These are phyloP conservation scores for Apamea crenata DNA, from an alignment of 2,888 invertebrate genomes.

Conservation along the genomic window DNA sequence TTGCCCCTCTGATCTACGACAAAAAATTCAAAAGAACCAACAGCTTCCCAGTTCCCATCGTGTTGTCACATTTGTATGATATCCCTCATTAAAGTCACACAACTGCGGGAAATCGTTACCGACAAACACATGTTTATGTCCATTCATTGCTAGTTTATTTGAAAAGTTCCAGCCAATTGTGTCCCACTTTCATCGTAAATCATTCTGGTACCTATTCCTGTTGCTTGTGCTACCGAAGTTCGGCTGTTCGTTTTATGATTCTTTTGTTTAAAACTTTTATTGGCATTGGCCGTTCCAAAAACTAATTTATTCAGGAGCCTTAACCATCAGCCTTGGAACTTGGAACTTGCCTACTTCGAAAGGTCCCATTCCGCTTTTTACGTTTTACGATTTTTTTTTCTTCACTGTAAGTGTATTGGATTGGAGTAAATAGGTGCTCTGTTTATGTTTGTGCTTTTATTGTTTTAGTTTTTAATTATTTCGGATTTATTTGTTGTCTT, in stretches of 20 bases:
- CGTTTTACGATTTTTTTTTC: constrained; percentile 72
- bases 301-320: constrained; percentile 89
- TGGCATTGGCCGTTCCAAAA: constrained; percentile 86
- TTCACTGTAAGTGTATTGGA: constrained; percentile 71
- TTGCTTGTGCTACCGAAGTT: constrained; percentile 86
- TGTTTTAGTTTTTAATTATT: constrained; percentile 52
- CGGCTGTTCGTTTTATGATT: constrained; percentile 88
- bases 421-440: constrained; percentile 58
- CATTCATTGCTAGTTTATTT: constrained; percentile 87
- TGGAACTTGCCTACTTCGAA: constrained; percentile 83
- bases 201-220: constrained; percentile 83
- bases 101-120: constrained; percentile 59
- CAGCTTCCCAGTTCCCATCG: neutral
- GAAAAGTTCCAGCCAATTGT: constrained; percentile 86
- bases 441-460: constrained; percentile 59
- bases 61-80: constrained; percentile 24
- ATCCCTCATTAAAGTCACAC: constrained; percentile 46
- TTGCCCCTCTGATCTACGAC: no score
- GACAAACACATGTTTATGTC: constrained; percentile 83
- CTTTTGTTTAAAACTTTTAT: constrained; percentile 91
- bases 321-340: constrained; percentile 84
- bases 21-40: neutral
- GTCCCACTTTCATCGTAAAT: constrained; percentile 86
- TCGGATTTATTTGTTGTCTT: constrained; percentile 39
- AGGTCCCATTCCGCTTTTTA: constrained; percentile 82